These are phyloP conservation scores for Anarsia innoxiella DNA, from an alignment of 2,888 invertebrate species.

Conservation along the genomic window DNA sequence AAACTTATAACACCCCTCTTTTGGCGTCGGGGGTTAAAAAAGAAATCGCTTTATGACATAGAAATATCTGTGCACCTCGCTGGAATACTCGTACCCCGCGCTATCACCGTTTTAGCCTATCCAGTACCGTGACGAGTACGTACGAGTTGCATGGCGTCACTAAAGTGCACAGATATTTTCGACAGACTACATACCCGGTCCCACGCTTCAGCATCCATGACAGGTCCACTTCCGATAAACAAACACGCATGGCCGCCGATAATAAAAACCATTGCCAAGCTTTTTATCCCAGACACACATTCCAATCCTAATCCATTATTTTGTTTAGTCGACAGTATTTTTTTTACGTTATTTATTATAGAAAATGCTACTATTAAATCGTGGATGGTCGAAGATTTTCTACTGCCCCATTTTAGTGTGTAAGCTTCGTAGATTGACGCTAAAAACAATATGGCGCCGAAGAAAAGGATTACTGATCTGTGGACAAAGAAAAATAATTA, in stretches of 20 bases:
- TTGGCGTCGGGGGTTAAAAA: no score
- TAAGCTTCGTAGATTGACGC: constrained; percentile 66
- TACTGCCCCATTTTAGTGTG: constrained; percentile 36
- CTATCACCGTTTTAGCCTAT: no score
- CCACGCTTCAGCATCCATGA: constrained; percentile 78
- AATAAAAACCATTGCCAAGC: constrained; percentile 80
- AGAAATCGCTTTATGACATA: no score
- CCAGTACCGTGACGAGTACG: no score
- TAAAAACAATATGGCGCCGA: constrained; percentile 63
- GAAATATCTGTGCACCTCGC: no score
- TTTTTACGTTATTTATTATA: constrained; percentile 73
- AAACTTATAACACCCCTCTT: no score
- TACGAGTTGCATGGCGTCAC: no score
- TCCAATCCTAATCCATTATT: constrained; percentile 77
- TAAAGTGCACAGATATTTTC: no score
- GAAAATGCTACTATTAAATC: constrained; percentile 73
- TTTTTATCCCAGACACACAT: constrained; percentile 79
- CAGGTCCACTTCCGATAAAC: constrained; percentile 80
- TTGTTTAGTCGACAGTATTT: constrained; percentile 74
- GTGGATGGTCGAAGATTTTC: constrained; percentile 37
- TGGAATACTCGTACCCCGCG: no score
- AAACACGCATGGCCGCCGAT: constrained; percentile 79
- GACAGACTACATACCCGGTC: constrained; percentile 65
- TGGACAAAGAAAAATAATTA: constrained; percentile 28
- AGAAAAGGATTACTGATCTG: constrained; percentile 61